Base-by-base conservation (phyloP, 2,113 vertebrate species). In the Periophthalmus modestus region DNA sequence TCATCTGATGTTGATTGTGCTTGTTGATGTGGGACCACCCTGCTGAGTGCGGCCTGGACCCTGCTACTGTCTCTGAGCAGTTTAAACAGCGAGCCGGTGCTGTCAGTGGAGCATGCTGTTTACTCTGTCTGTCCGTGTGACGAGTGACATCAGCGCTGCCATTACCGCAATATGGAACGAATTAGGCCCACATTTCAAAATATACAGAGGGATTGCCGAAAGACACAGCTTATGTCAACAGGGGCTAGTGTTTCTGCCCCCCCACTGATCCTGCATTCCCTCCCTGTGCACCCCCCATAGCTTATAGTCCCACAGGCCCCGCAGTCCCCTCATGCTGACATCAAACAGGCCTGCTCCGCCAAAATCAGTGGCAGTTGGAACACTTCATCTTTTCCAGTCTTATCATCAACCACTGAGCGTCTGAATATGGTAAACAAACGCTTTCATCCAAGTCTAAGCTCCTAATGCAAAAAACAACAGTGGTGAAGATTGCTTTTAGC, bases 241-340 rank as follows among this genome's bases (percentile, higher is more conserved):
- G 83, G 24, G 36, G 80, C 86, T 86, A 81, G 87, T 75, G 83
- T 90, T 87, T 75, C 87, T 78, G 82, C 59, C 78, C 24, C 57
- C 57, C 57, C 24, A 11, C 15, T 55, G 52, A 55, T 55, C 19
- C 52, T 21, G 1, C 48, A 16, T 50, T 15, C 48, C 48, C 48
- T 52, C 16, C 48, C 5, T 12, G 15, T 52, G 48, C 3, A 18
- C 55, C 55, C 54, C n/a, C 55, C 28, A 12, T 23, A 21, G 28
- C 28, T 28, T 28, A 28, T 28, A 28, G 57, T 13, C 61, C 61
- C 61, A 63, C 33, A 19, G 61, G 33, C 18, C 34, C 59, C 10
- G 19, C 65, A 54, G 75, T 77, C 74, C 39, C 75, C 69, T 71
- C 5, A 50, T n/a, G 9, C 77, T 76, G 74, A 88, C 78, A 85